Evolutionary conservation across 2,888 invertebrate species (phyloP).

Genomic region (Drosophila diplacantha): DNA sequence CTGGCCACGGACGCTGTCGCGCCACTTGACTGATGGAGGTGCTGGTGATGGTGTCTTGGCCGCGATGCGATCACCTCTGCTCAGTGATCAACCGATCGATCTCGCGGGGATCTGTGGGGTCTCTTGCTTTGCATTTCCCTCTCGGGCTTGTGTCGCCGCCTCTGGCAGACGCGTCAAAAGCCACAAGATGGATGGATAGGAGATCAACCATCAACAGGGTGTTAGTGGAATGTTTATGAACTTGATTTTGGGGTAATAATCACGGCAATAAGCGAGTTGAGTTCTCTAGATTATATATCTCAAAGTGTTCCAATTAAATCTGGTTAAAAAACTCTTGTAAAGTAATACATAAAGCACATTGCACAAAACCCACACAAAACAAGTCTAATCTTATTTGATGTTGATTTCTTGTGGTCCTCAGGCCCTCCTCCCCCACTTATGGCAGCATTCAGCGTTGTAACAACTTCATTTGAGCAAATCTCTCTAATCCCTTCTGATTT

Average conservation of each 20-base stretch:
- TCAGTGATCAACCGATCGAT: slow-evolving; percentile 39
- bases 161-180: slow-evolving; percentile 57
- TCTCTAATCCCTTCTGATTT: slow-evolving; percentile 50
- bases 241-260: background rate
- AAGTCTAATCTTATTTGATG: slow-evolving; percentile 10
- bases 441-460: slow-evolving; percentile 25
- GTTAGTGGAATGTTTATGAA: background rate
- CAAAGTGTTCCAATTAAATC: background rate
- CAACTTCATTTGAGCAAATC: slow-evolving; percentile 61
- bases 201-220: slow-evolving; percentile 20
- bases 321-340: background rate
- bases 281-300: background rate
- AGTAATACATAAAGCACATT: too few species aligned
- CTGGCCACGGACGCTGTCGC: slow-evolving; percentile 52
- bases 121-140: slow-evolving; percentile 42
- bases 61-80: slow-evolving; percentile 40
- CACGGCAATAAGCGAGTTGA: too few species aligned
- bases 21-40: slow-evolving; percentile 61
- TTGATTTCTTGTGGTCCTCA: slow-evolving; percentile 5
- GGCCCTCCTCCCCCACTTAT: background rate
- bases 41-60: slow-evolving; percentile 53
- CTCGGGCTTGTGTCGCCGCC: slow-evolving; percentile 33
- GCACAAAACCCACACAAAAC: background rate
- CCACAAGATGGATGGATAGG: slow-evolving; percentile 60
- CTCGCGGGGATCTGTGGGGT: slow-evolving; percentile 7